These are phyloP conservation scores for Noctilio leporinus DNA, from an alignment of 2,113 vertebrate species.

Conservation along the genomic window DNA sequence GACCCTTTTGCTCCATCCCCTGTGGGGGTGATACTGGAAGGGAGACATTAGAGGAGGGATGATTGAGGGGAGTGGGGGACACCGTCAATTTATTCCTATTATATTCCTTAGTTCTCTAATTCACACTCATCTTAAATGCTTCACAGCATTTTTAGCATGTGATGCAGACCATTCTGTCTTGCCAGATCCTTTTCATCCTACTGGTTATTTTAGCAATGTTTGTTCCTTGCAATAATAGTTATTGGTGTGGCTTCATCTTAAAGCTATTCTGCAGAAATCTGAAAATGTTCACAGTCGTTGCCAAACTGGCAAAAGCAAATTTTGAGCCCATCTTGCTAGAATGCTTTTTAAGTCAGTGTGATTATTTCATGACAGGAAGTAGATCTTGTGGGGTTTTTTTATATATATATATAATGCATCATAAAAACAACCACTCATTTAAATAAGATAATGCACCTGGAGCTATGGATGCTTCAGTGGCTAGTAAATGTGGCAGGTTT, in stretches of 20 bases:
- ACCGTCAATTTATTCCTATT: not conserved
- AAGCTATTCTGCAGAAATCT: not conserved
- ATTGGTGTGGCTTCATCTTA: not conserved
- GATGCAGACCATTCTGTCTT: not conserved
- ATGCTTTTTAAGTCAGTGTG: not conserved
- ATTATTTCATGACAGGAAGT: not conserved
- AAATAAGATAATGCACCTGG: conserved; percentile 37
- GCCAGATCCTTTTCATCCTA: not conserved
- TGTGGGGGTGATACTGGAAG: not conserved
- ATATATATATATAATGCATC: not conserved
- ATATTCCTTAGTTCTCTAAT: not conserved
- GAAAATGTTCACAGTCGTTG: not conserved
- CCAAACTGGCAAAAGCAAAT: not conserved
- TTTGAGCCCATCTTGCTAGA: not conserved
- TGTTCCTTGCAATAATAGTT: not conserved
- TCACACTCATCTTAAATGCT: not conserved
- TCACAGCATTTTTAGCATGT: not conserved
- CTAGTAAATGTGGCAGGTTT: conserved; percentile 42
- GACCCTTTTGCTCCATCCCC: not conserved
- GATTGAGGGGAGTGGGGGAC: not conserved
- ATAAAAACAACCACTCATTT: conserved; percentile 40
- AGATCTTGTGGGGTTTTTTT: not conserved
- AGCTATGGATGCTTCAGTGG: not conserved
- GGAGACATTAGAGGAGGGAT: not conserved
- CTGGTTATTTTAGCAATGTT: not conserved